phyloP scores from a whole-genome alignment of 2,888 invertebrate species.

The Apotomis turbidana region DNA sequence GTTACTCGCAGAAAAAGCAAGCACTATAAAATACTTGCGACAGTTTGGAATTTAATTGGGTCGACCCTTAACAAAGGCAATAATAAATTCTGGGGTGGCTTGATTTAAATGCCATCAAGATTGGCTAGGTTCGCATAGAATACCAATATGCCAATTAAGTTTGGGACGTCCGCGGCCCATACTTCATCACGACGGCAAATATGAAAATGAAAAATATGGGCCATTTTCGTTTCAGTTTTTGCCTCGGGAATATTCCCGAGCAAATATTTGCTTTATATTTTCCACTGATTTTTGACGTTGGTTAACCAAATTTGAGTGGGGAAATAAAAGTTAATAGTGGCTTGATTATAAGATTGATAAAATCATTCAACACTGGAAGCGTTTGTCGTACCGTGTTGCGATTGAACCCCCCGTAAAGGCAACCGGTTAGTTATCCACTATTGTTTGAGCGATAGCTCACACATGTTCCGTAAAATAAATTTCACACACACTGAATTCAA shows the following conservation, averaged over 20 bases:
- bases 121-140: conserved; percentile 7
- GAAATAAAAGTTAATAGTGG: not conserved
- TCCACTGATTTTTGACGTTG: not conserved
- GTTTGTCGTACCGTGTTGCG: too few species aligned
- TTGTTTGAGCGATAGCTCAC: too few species aligned
- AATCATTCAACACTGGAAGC: too few species aligned
- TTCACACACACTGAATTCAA: too few species aligned
- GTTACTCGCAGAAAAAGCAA: not conserved
- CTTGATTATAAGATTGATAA: not conserved
- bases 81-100: conserved; percentile 15
- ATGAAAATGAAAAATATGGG: conserved; percentile 15
- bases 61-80: conserved; percentile 20
- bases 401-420: too few species aligned
- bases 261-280: conserved; percentile 4
- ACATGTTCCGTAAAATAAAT: too few species aligned
- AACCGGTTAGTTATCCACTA: too few species aligned
- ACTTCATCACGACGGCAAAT: conserved; percentile 6
- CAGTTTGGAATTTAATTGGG: conserved; percentile 31
- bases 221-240: conserved; percentile 1
- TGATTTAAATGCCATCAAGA: conserved; percentile 23
- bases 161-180: conserved; percentile 2
- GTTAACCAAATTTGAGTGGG: not conserved
- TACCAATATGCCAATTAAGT: conserved; percentile 25
- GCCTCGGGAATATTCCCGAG: not conserved
- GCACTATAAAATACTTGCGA: conserved; percentile 17